phyloP scores from a whole-genome alignment of 2,888 invertebrate species.

The Malacosoma neustria region DNA sequence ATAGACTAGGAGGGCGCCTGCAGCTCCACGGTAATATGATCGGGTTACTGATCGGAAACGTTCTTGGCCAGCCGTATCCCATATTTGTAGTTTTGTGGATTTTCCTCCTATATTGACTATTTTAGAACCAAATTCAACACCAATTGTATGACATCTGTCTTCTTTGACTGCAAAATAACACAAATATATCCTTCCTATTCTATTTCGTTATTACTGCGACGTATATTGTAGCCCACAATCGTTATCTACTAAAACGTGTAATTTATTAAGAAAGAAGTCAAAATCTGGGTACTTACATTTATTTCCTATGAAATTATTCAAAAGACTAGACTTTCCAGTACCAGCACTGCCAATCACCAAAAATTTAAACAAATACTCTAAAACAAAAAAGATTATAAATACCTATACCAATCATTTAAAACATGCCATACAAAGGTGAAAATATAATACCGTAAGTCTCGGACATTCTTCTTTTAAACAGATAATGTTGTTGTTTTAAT shows the following conservation, averaged over 20 bases:
- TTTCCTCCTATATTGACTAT: constrained; percentile 88
- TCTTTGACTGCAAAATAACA: constrained; percentile 82
- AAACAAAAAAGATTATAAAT: constrained; percentile 22
- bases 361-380: constrained; percentile 90
- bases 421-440: no score
- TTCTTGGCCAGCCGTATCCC: constrained; percentile 97
- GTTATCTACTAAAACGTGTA: no score
- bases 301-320: constrained; percentile 89
- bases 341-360: constrained; percentile 90
- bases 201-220: no score
- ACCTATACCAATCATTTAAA: no score
- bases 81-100: constrained; percentile 87
- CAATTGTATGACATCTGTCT: constrained; percentile 89
- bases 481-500: no score
- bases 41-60: constrained; percentile 95
- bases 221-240: no score
- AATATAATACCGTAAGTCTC: constrained; percentile 35
- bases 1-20: constrained; percentile 93
- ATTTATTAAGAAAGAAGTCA: no score
- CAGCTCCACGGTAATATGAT: constrained; percentile 90
- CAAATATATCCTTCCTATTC: no score
- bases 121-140: constrained; percentile 91
- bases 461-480: constrained; percentile 24
- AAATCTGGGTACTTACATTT: constrained; percentile 90
- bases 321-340: constrained; percentile 87